phyloP scores from a whole-genome alignment of 2,113 vertebrate species.

The Calidris pugnax region DNA sequence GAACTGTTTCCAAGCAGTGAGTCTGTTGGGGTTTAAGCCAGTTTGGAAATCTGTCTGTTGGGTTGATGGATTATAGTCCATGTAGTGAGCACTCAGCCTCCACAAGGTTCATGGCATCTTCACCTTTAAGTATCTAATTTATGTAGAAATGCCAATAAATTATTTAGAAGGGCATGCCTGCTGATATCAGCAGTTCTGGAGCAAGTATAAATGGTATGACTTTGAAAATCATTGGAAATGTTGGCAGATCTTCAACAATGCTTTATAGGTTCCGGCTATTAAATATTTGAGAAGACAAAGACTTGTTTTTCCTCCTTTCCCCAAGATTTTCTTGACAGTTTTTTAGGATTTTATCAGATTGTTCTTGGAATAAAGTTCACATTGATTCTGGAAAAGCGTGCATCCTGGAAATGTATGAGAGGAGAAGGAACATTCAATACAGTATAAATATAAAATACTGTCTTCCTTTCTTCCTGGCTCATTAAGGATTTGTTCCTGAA shows the following conservation, averaged over 20 bases:
- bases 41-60: constrained; percentile 48
- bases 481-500: background rate
- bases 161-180: constrained; percentile 63
- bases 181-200: constrained; percentile 62
- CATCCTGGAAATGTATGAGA: background rate
- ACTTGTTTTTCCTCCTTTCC: background rate
- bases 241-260: constrained; percentile 3
- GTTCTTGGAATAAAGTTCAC: background rate
- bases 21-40: background rate
- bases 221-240: constrained; percentile 44
- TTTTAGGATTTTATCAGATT: background rate
- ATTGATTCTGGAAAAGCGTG: background rate
- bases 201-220: background rate
- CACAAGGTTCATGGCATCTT: constrained; percentile 50
- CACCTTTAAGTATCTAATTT: constrained; percentile 64
- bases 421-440: accelerated
- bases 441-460: background rate
- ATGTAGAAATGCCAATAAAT: constrained; percentile 59
- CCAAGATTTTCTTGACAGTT: background rate
- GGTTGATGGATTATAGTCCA: constrained; percentile 22
- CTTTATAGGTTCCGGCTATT: background rate
- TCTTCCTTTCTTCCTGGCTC: background rate
- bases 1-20: constrained; percentile 29
- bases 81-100: constrained; percentile 21
- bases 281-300: background rate